Percentiles rank a stretch among this genome's conserved stretches.
Evolutionary conservation across 2,888 invertebrate genomes (phyloP).

Genomic region (Acrobasis repandana): DNA sequence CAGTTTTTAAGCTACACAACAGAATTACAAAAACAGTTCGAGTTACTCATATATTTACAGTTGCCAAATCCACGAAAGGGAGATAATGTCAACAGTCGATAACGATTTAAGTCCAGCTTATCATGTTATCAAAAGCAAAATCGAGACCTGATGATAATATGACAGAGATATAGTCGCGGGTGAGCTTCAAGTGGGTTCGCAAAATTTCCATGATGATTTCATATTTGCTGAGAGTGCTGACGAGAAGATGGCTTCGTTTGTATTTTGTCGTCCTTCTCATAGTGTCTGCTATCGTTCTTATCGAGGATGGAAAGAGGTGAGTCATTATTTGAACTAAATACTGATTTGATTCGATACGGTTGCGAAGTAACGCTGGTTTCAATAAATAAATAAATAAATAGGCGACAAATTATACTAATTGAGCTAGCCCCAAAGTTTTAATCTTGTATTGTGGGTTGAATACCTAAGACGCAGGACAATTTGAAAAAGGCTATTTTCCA

Average conservation of each 20-base stretch:
- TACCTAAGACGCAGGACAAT: no score
- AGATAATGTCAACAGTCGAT: constrained; percentile 8
- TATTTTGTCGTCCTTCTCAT: constrained; percentile 42
- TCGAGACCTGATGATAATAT: not conserved
- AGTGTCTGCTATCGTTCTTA: constrained; percentile 28
- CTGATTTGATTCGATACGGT: not conserved
- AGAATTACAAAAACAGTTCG: not conserved
- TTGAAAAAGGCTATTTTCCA: no score
- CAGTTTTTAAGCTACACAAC: no score
- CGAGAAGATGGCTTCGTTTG: constrained; percentile 50
- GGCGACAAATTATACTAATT: no score
- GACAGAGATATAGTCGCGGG: constrained; percentile 2
- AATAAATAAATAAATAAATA: no score
- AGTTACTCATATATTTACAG: not conserved
- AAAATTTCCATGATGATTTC: constrained; percentile 58
- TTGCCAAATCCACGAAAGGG: not conserved
- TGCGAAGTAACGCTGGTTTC: not conserved
- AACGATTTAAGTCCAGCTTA: not conserved
- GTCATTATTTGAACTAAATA: constrained; percentile 32
- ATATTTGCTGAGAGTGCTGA: constrained; percentile 43
- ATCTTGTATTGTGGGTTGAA: no score
- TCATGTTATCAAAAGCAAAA: constrained; percentile 17
- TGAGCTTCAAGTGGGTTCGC: constrained; percentile 37
- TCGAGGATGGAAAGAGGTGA: constrained; percentile 38
- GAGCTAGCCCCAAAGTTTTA: no score